Conservation (phyloP, 2,113 vertebrate species). For the Hemiscyllium ocellatum region DNA sequence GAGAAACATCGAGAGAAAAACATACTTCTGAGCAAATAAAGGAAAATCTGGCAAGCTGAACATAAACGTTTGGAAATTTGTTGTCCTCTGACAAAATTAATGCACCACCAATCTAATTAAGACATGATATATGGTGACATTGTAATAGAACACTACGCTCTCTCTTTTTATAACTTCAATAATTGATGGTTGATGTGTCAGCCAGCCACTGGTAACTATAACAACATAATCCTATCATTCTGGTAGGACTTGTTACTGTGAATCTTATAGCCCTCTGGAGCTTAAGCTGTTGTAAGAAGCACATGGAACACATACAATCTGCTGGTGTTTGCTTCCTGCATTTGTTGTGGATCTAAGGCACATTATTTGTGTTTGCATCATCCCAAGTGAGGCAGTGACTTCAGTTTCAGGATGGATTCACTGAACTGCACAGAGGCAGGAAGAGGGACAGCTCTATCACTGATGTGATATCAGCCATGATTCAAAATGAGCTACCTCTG, state of each 20-base stretch:
- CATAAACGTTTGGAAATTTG: neutral
- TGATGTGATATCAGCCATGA: neutral
- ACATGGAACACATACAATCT: neutral
- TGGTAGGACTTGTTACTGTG: neutral
- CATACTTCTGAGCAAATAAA: neutral
- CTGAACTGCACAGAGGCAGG: neutral
- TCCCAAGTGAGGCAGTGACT: neutral
- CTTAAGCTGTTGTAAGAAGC: neutral
- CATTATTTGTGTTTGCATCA: neutral
- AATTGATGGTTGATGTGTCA: neutral
- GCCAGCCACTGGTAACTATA: neutral
- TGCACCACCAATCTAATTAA: neutral
- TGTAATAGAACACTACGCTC: neutral
- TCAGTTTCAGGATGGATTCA: neutral
- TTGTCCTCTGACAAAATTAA: neutral
- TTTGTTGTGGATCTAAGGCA: neutral
- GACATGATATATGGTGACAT: neutral
- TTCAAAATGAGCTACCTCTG: neutral
- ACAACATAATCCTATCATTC: constrained; percentile 6
- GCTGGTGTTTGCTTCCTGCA: neutral
- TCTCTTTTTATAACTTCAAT: neutral
- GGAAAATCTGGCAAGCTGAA: neutral
- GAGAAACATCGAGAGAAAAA: neutral
- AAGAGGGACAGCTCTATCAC: neutral
- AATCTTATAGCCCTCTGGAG: neutral